Conservation (phyloP, 2,113 vertebrate species). For the Laticauda laticaudata region DNA sequence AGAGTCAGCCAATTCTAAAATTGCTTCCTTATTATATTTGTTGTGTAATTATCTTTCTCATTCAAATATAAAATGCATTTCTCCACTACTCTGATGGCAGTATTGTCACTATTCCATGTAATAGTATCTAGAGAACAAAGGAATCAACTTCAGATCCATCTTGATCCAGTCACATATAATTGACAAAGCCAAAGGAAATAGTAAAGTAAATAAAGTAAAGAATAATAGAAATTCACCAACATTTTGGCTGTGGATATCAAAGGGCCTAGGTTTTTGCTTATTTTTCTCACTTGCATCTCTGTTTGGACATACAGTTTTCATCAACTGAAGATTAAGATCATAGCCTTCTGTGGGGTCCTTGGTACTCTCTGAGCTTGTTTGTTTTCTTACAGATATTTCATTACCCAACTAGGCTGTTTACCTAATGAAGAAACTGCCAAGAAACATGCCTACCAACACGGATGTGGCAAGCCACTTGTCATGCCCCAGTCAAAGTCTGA, state of each 20-base stretch:
- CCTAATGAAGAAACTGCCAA: not conserved
- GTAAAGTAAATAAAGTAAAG: not conserved
- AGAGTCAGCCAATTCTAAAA: not conserved
- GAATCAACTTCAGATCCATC: not conserved
- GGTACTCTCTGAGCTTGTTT: not conserved
- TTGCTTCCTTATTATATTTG: not conserved
- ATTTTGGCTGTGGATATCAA: not conserved
- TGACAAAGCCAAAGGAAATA: not conserved
- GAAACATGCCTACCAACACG: not conserved
- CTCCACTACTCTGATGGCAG: not conserved
- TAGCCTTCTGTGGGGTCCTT: not conserved
- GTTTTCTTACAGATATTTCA: not conserved
- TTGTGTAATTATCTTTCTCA: not conserved
- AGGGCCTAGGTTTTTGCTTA: not conserved
- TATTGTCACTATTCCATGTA: not conserved
- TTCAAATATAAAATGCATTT: not conserved
- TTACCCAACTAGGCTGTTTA: not conserved
- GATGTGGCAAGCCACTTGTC: not conserved
- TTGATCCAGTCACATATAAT: not conserved
- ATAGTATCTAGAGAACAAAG: not conserved
- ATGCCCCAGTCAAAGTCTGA: too few species aligned
- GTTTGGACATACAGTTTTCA: not conserved
- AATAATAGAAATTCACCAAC: not conserved
- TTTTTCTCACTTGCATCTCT: not conserved
- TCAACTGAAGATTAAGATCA: not conserved